Base-by-base conservation (phyloP, 2,113 vertebrate species). In the Passer montanus region DNA sequence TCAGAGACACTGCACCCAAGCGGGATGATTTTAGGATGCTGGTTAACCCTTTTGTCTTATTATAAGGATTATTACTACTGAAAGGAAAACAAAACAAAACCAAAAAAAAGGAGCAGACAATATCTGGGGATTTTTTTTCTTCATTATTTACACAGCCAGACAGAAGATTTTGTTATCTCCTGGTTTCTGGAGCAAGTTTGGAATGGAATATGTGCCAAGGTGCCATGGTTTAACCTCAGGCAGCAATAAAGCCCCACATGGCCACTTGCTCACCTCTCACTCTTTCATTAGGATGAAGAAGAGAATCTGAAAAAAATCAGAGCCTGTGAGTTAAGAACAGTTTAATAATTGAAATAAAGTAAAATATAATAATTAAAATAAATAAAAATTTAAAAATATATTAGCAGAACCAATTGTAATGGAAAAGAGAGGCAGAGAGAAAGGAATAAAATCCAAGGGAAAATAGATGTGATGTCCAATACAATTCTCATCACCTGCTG, bases 91-190 rank as follows among this genome's bases (percentile, higher is more conserved):
- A 37, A 37, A 37, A 37, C 35, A 37, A 37, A 37, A 37, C 35
- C 35, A 82, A 49, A 55, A 8, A 60, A 14, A 59, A 39, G 39
- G 10, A 82, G 17, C 11, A 13, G 47, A n/a, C 4, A 33, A 9
- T 46, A 10, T 67, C 27, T 68, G 11, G 7, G 0, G 0, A 12
- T 3, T n/a, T 53, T 41, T 20, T 17, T 10, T 2, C 18, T 21
- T 20, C 9, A 14, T 44, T 60, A 27, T 70, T 87, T 68, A 20
- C 69, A 80, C 15, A 79, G 24, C 12, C 13, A 47, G 15, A 23
- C 7, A 56, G 63, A 55, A 52, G 7, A 2, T 44, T 89, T 87
- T 3, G 1, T 85, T 72, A 28, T 85, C 30, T 64, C 62, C 58
- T 75, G 27, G 15, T 10, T 26, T 84, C 58, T 82, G 44, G 62